Percentiles rank a stretch among this genome's conserved stretches.
Evolutionary conservation across 1,140 invertebrate genomes (phyloP).

Genomic region (Drosophila kanapiae): DNA sequence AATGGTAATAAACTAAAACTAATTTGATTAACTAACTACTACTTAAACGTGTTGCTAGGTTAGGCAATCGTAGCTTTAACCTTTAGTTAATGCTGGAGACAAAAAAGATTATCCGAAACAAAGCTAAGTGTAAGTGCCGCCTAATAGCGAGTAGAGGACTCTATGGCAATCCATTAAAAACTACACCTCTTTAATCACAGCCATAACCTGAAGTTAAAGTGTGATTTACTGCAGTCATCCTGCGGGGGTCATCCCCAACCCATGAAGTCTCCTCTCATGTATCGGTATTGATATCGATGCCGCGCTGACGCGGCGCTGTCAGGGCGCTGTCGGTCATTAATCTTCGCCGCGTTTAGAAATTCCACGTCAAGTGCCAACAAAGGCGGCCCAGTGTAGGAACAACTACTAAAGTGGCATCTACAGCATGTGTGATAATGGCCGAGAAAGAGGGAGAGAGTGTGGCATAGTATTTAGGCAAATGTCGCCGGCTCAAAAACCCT

Average conservation of each 20-base stretch:
- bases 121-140: no score
- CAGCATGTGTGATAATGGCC: conserved; percentile 48
- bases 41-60: no score
- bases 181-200: background rate
- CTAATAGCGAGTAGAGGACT: background rate
- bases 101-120: no score
- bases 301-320: conserved; percentile 41
- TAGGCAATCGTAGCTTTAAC: no score
- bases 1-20: no score
- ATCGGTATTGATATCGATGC: conserved; percentile 43
- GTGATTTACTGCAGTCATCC: conserved; percentile 2
- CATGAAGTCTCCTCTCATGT: background rate
- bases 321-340: conserved; percentile 46
- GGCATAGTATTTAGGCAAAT: conserved; percentile 53
- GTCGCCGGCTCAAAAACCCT: conserved; percentile 33
- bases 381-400: conserved; percentile 13
- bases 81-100: no score
- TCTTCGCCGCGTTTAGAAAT: conserved; percentile 42
- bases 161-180: background rate
- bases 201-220: conserved; percentile 6
- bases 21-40: no score
- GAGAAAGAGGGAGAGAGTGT: background rate
- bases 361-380: conserved; percentile 37
- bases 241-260: background rate
- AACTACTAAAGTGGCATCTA: background rate